Conservation (phyloP, 2,888 invertebrate species). For the Argyresthia goedartella region DNA sequence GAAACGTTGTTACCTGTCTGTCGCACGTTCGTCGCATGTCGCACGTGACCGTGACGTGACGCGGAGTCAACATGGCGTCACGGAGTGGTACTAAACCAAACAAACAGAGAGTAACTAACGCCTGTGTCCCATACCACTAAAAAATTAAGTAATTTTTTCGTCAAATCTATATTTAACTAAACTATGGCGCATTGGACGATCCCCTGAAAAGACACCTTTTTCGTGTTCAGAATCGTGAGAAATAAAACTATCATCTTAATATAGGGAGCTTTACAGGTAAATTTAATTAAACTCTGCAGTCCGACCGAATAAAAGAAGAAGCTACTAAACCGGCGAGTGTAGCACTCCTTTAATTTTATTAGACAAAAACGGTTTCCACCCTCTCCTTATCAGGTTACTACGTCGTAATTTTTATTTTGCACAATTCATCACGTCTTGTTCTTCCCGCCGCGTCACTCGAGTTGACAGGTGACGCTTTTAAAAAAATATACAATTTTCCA, state of each 20-base stretch:
- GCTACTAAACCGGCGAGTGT: too few species aligned
- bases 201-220: too few species aligned
- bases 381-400: constrained; percentile 17
- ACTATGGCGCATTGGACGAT: too few species aligned
- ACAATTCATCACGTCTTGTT: constrained; percentile 33
- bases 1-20: constrained; percentile 49
- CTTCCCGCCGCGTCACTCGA: neutral
- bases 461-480: constrained; percentile 42
- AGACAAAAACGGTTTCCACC: neutral
- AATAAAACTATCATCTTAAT: too few species aligned
- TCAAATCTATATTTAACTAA: too few species aligned
- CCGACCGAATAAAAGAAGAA: neutral
- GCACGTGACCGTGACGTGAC: constrained; percentile 13
- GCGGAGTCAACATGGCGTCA: neutral
- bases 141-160: too few species aligned
- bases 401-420: constrained; percentile 54
- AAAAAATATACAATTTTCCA: constrained; percentile 4
- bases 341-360: neutral
- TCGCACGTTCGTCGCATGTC: constrained; percentile 10
- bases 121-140: neutral
- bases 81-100: too few species aligned
- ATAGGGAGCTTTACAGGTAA: too few species aligned
- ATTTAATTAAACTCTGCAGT: neutral
- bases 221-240: too few species aligned
- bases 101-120: neutral